phyloP scores from a whole-genome alignment of 2,888 invertebrate species.

The Troilus luridus region DNA sequence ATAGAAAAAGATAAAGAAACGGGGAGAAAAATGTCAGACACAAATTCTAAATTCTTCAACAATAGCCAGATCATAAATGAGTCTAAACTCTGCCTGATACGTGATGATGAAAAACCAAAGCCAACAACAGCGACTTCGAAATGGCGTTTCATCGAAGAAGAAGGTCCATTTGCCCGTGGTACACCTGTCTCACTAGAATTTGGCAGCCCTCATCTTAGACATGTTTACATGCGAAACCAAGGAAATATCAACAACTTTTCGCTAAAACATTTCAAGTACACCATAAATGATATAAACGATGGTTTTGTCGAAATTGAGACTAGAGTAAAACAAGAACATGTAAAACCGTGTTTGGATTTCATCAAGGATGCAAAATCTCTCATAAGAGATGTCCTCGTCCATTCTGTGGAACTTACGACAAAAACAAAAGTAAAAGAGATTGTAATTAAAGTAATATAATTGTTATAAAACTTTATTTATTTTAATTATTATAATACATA shows the following conservation, averaged over 20 bases:
- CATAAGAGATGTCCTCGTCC: slow-evolving; percentile 43
- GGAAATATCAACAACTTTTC: slow-evolving; percentile 20
- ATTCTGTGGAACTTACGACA: slow-evolving; percentile 44
- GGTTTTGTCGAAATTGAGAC: slow-evolving; percentile 48
- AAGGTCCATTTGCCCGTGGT: slow-evolving; percentile 26
- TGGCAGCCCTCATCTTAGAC: slow-evolving; percentile 32
- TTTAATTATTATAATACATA: slow-evolving; percentile 24
- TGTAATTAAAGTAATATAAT: slow-evolving; percentile 40
- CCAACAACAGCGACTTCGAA: background rate
- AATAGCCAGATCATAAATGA: slow-evolving; percentile 4
- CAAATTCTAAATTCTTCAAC: background rate
- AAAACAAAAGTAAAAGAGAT: slow-evolving; percentile 26
- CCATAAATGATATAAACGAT: slow-evolving; percentile 22
- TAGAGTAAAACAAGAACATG: background rate
- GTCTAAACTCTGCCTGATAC: slow-evolving; percentile 51
- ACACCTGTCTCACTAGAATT: slow-evolving; percentile 42
- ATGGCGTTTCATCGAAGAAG: slow-evolving; percentile 24
- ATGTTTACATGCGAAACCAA: slow-evolving; percentile 28
- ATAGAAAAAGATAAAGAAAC: background rate
- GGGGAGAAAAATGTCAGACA: background rate
- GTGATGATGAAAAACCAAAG: slow-evolving; percentile 22
- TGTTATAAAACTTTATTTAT: slow-evolving; percentile 30
- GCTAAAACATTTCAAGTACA: slow-evolving; percentile 43
- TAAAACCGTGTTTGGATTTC: slow-evolving; percentile 48
- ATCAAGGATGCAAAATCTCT: slow-evolving; percentile 23